A percentile compares a stretch with the other conserved stretches of the same genome.
phyloP scores from a whole-genome alignment of 2,888 invertebrate genomes.

The Mesopsocus fuscifrons region DNA sequence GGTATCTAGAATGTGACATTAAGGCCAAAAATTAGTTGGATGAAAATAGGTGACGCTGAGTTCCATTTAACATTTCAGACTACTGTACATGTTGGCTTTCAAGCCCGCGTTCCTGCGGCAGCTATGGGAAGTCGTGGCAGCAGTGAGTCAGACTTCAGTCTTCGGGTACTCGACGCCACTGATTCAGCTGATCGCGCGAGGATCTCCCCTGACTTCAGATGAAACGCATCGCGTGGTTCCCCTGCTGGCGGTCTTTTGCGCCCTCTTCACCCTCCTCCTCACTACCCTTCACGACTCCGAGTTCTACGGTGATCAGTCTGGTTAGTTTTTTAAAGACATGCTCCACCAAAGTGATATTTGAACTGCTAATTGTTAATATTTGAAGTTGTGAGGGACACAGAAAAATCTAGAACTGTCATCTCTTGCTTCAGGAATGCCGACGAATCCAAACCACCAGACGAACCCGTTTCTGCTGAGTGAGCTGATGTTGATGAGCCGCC shows the following conservation, averaged over 20 bases:
- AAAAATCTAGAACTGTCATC: neutral
- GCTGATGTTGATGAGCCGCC: slow-evolving; percentile 48
- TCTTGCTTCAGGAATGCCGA: neutral
- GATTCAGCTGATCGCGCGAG: slow-evolving; percentile 45
- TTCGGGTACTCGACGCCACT: slow-evolving; percentile 34
- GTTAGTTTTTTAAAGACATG: slow-evolving; percentile 12
- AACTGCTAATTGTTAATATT: neutral
- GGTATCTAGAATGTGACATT: slow-evolving; percentile 16
- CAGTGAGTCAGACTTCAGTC: slow-evolving; percentile 28
- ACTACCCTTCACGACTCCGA: slow-evolving; percentile 75
- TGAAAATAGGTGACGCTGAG: too few relatives aligned
- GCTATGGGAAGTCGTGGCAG: slow-evolving; percentile 40
- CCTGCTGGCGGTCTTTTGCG: slow-evolving; percentile 64
- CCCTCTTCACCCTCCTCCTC: slow-evolving; percentile 57
- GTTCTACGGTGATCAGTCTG: slow-evolving; percentile 37
- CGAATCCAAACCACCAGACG: too few relatives aligned
- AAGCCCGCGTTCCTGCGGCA: slow-evolving; percentile 57
- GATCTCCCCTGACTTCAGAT: slow-evolving; percentile 35
- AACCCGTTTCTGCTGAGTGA: slow-evolving; percentile 58
- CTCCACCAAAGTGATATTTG: slow-evolving; percentile 2
- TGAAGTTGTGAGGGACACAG: too few relatives aligned
- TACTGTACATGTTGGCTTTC: slow-evolving; percentile 62
- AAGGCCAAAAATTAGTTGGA: too few relatives aligned
- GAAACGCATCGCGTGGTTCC: slow-evolving; percentile 53
- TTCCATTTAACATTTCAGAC: too few relatives aligned